These are phyloP conservation scores for Epinephelus cyanopodus DNA, from an alignment of 2,113 vertebrate species.

Conservation along the genomic window DNA sequence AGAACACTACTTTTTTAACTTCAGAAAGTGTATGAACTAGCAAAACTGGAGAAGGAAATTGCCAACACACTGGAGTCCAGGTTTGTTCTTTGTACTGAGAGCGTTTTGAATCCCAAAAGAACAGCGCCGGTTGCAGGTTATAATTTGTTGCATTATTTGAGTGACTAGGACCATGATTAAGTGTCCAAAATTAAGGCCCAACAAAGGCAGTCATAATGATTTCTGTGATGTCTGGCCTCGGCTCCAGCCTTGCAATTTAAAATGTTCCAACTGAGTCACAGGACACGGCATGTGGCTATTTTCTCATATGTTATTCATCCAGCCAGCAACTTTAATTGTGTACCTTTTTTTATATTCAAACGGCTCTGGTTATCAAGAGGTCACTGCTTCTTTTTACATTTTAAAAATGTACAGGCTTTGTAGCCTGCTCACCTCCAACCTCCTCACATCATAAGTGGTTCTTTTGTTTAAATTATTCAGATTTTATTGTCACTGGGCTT, in stretches of 20 bases:
- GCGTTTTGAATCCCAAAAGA: conserved; percentile 11
- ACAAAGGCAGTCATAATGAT: background rate
- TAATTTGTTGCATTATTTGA: conserved; percentile 31
- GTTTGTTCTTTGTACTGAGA: conserved; percentile 8
- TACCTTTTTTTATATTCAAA: background rate
- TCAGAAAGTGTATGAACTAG: background rate
- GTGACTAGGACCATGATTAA: conserved; percentile 9
- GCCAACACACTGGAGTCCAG: background rate
- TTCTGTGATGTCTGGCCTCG: background rate
- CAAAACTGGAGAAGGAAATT: conserved; percentile 4
- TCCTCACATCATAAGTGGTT: too few relatives aligned
- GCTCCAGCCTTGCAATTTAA: conserved; percentile 14
- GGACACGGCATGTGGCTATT: background rate
- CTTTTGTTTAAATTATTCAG: too few relatives aligned
- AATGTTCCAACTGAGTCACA: background rate
- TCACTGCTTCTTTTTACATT: background rate
- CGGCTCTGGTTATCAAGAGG: background rate
- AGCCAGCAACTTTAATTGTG: background rate
- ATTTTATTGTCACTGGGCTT: too few relatives aligned
- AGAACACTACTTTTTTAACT: background rate
- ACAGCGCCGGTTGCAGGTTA: background rate
- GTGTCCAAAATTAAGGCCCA: conserved; percentile 26
- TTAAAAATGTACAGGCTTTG: background rate
- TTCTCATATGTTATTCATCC: background rate
- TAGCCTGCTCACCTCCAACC: too few relatives aligned